These are phyloP conservation scores for Sapayoa aenigma DNA, from an alignment of 2,113 vertebrate species.

Conservation along the genomic window DNA sequence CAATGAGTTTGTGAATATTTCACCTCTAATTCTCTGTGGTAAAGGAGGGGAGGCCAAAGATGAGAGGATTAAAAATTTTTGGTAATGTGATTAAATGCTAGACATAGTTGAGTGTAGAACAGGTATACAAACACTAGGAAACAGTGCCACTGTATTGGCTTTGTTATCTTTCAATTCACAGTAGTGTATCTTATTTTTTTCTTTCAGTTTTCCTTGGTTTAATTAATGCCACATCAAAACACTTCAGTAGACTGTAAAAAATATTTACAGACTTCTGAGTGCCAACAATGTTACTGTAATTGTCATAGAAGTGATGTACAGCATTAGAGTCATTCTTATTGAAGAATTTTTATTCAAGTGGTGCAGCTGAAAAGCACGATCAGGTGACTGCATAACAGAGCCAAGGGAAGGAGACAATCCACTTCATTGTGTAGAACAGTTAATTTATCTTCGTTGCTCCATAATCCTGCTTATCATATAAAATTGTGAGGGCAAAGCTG, in stretches of 20 bases:
- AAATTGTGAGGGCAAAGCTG: not conserved
- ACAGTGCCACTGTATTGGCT: not conserved
- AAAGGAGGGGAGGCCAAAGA: not conserved
- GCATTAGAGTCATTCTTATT: not conserved
- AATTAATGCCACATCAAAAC: conserved; percentile 11
- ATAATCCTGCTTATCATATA: not conserved
- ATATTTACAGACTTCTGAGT: conserved; percentile 25
- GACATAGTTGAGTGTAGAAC: not conserved
- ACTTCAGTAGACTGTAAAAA: conserved; percentile 1
- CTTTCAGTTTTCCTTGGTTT: not conserved
- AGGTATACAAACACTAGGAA: not conserved
- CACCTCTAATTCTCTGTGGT: not conserved
- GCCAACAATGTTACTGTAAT: not conserved
- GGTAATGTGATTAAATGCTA: not conserved
- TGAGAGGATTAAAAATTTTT: not conserved
- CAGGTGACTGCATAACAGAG: not conserved
- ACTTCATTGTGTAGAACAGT: not conserved
- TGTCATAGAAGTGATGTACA: not conserved
- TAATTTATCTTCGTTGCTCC: not conserved
- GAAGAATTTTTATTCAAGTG: not conserved
- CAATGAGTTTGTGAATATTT: not conserved
- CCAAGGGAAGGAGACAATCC: not conserved
- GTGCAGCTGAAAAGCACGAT: not conserved
- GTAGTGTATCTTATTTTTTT: not conserved
- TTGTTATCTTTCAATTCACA: not conserved